These are phyloP conservation scores for Cylindroiulus punctatus DNA, from an alignment of 2,888 invertebrate species.

Conservation along the genomic window DNA sequence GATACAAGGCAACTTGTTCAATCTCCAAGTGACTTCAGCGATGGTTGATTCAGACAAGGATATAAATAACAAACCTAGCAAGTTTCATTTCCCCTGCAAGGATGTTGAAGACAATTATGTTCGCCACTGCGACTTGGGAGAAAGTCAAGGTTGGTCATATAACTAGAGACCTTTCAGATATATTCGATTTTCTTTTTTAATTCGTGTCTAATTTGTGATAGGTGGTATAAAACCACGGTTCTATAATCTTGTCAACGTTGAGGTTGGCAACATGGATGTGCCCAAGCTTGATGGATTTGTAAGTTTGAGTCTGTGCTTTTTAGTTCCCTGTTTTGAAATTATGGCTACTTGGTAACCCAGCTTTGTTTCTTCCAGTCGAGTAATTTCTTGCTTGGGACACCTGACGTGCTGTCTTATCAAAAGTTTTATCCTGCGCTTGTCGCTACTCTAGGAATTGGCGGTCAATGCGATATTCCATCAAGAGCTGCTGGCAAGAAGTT, in stretches of 20 bases:
- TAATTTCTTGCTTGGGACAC: slow-evolving; percentile 92
- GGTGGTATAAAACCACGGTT: slow-evolving; percentile 85
- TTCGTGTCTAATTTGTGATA: slow-evolving; percentile 6
- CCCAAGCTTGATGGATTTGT: slow-evolving; percentile 84
- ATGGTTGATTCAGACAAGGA: slow-evolving; percentile 60
- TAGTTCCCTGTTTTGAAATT: slow-evolving; percentile 48
- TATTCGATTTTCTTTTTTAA: background rate
- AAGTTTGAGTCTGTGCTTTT: slow-evolving; percentile 60
- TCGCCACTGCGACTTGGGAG: slow-evolving; percentile 62
- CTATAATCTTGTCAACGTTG: slow-evolving; percentile 85
- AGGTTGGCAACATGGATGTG: slow-evolving; percentile 76
- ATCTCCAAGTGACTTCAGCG: slow-evolving; percentile 57
- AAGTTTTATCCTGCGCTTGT: slow-evolving; percentile 85
- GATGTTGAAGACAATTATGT: slow-evolving; percentile 79
- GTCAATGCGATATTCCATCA: slow-evolving; percentile 69
- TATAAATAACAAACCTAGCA: slow-evolving; percentile 48
- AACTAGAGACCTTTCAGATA: slow-evolving; percentile 17
- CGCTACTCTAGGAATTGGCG: slow-evolving; percentile 82
- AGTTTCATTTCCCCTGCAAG: slow-evolving; percentile 76
- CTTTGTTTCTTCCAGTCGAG: slow-evolving; percentile 73
- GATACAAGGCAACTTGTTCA: slow-evolving; percentile 84
- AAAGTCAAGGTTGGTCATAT: slow-evolving; percentile 63
- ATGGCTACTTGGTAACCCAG: background rate
- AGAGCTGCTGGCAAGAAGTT: slow-evolving; percentile 62
- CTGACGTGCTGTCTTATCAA: slow-evolving; percentile 90